Percentiles rank a stretch among this genome's conserved stretches.
Conservation (phyloP, 1,140 invertebrate species). For the Macrobrachium rosenbergii region DNA sequence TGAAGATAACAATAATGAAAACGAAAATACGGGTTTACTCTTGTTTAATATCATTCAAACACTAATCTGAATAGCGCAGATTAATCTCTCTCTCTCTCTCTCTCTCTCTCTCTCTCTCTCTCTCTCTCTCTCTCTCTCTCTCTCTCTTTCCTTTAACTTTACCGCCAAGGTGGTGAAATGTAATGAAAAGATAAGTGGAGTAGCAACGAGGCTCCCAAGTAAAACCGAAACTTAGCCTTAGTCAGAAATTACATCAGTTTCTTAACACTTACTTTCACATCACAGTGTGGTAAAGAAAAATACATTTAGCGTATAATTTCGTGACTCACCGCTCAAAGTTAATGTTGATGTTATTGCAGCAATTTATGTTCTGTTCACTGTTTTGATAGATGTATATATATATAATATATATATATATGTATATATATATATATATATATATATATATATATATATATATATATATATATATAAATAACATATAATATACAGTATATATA, state of each 20-base stretch:
- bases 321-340: too few species aligned
- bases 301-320: too few species aligned
- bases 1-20: too few species aligned
- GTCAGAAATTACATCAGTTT: too few species aligned
- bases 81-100: not conserved
- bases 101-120: slow-evolving; percentile 7
- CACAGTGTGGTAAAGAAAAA: too few species aligned
- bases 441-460: not conserved
- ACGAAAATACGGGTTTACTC: too few species aligned
- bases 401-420: not conserved
- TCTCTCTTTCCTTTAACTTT: not conserved
- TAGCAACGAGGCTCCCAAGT: not conserved
- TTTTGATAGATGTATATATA: too few species aligned
- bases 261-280: too few species aligned
- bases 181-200: not conserved
- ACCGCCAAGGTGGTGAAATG: not conserved
- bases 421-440: not conserved
- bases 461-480: slow-evolving; percentile 11
- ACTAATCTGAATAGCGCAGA: too few species aligned
- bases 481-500: slow-evolving; percentile 11
- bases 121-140: not conserved
- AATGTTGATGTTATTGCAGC: too few species aligned
- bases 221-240: not conserved
- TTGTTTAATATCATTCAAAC: too few species aligned
- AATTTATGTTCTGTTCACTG: too few species aligned